Conservation (phyloP, 2,797 vertebrate species). For the Hylomyscus alleni region DNA sequence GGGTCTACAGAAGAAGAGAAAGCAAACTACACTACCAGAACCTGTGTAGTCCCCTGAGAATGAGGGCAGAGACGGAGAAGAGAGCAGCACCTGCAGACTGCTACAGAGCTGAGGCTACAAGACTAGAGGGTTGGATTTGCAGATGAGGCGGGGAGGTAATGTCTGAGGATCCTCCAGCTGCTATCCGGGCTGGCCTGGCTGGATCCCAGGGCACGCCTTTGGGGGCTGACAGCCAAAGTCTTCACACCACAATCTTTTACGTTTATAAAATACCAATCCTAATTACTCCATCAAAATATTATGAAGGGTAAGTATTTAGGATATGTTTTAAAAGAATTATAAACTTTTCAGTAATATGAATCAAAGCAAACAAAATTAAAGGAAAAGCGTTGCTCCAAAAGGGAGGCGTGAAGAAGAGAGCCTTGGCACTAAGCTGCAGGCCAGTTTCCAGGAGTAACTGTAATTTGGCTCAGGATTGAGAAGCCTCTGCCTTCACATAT, state of each 20-base stretch:
- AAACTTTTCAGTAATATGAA: neutral
- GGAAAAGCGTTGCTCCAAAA: neutral
- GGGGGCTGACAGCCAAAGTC: neutral
- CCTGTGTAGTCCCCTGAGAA: neutral
- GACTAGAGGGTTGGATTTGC: neutral
- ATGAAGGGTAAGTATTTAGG: slow-evolving; percentile 17
- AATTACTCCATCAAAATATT: neutral
- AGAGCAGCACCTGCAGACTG: neutral
- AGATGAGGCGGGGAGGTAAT: no score
- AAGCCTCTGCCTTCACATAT: neutral
- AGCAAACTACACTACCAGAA: neutral
- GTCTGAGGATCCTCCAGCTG: neutral
- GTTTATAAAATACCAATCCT: neutral
- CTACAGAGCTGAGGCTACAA: neutral
- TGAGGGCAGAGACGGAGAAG: neutral
- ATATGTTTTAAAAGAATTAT: neutral
- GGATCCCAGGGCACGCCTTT: neutral
- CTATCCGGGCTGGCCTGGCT: neutral
- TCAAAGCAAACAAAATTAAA: neutral
- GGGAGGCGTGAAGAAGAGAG: neutral
- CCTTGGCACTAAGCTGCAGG: neutral
- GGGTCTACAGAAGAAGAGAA: neutral
- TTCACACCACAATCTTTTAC: neutral
- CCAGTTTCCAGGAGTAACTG: neutral
- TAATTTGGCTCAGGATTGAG: neutral